Evolutionary conservation across 1,140 invertebrate genomes (phyloP).

Genomic region (Varroa destructor): DNA sequence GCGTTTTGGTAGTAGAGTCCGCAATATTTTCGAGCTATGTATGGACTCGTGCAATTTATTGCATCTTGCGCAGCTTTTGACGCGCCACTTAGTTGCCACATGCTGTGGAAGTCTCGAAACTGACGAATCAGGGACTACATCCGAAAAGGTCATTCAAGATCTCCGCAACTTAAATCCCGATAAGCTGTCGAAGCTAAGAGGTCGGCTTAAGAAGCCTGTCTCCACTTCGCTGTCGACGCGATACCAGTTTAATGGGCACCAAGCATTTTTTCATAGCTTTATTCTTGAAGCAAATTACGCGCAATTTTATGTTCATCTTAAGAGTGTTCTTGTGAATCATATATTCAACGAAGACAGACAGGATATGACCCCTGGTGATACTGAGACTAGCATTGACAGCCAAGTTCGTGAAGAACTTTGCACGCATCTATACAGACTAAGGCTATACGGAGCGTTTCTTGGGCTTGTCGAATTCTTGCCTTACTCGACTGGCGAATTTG

Average conservation of each 20-base stretch:
- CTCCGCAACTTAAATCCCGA: neutral
- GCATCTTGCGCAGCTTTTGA: conserved; percentile 7
- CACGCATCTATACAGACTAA: neutral
- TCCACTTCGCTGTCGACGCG: neutral
- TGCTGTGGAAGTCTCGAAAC: conserved; percentile 4
- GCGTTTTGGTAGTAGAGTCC: neutral
- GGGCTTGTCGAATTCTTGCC: conserved; percentile 8
- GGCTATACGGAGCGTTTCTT: conserved; percentile 16
- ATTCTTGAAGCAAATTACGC: neutral
- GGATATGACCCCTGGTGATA: neutral
- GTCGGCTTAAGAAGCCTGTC: conserved; percentile 1
- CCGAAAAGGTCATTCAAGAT: neutral
- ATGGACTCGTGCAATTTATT: conserved; percentile 16
- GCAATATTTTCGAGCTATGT: neutral
- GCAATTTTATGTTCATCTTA: conserved; percentile 11
- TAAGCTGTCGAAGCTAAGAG: conserved; percentile 2
- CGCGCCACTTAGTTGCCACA: neutral
- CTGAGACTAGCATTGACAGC: conserved; percentile 21
- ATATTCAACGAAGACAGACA: neutral
- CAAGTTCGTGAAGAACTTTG: conserved; percentile 7
- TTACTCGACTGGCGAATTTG: neutral
- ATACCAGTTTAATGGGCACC: conserved; percentile 6
- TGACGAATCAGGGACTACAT: neutral
- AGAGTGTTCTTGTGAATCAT: conserved; percentile 8
- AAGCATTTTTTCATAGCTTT: conserved; percentile 17